Base-by-base conservation (phyloP, 2,797 vertebrate species). In the Intellagama lesueurii region DNA sequence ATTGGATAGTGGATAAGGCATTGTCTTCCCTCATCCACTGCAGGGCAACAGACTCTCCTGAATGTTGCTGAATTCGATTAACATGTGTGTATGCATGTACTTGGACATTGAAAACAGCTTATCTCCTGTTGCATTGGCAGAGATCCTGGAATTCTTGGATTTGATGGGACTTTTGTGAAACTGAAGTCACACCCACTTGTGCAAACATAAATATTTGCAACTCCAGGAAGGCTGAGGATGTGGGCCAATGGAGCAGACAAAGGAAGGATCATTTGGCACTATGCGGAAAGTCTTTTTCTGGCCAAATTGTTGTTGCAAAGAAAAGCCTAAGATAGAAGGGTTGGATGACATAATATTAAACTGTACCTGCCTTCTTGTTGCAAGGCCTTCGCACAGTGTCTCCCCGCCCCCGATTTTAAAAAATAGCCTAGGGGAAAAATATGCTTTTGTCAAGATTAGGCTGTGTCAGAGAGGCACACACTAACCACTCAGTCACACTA, bases 181-280 rank as follows among this genome's bases (percentile, higher is more conserved):
- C 56, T 76, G 40, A 64, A 19, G 49, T 35, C 17, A 40, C 24
- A 76, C 30, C 22, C 19, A 70, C 73, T 40, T 78, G 16, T 88
- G 64, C 81, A 84, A 78, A 78, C 14, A 69, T 70, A 56, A 69
- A 88, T 78, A 76, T 70, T 88, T 78, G 75, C 60, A 44, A 26
- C 75, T 69, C 68, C 32, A 70, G 32, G 60, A 47, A 84, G 47
- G 32, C 44, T 78, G 28, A 35, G 24, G 44, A 72, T 28, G 7
- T 84, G n/a, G 22, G 30, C 80, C 40, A 83, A 49, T 56, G 40
- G 47, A 49, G 40, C 60, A 76, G 87, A 83, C 4, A 73, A 35
- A 72, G 30, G 19, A 76, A 75, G 56, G 32, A 78, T 76, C 32
- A 64, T 35, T 81, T 88, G 72, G 40, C 30, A 64, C 30, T 66